Percentiles rank a stretch among this genome's conserved stretches.
Evolutionary conservation across 2,113 vertebrate species (phyloP).

Genomic region (Forbesichthys papilliferus): DNA sequence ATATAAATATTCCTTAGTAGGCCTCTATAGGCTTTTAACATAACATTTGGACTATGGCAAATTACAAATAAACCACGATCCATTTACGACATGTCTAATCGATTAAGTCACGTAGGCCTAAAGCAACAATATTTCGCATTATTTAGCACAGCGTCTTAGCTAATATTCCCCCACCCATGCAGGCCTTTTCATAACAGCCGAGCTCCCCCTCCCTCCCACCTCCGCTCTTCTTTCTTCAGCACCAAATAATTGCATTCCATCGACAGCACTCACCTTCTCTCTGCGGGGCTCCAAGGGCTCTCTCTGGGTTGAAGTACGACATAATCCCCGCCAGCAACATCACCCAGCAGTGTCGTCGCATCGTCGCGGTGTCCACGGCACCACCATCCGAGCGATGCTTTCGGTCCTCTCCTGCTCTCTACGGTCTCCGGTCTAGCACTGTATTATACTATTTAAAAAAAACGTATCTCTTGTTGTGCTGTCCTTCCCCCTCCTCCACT

Average conservation of each 20-base stretch:
- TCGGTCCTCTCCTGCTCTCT: constrained; percentile 51
- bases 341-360: constrained; percentile 81
- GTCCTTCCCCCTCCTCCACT: constrained; percentile 30
- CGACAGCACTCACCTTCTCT: constrained; percentile 83
- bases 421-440: constrained; percentile 43
- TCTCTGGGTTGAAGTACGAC: constrained; percentile 84
- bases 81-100: neutral
- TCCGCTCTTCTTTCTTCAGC: constrained; percentile 53
- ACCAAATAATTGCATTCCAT: constrained; percentile 47
- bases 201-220: constrained; percentile 25
- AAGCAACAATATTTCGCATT: constrained; percentile 43
- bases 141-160: constrained; percentile 27
- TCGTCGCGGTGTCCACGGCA: constrained; percentile 70
- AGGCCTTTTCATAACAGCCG: constrained; percentile 54
- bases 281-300: constrained; percentile 87
- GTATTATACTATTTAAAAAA: constrained; percentile 62
- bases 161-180: constrained; percentile 30
- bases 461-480: constrained; percentile 66
- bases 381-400: constrained; percentile 75
- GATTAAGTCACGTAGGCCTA: neutral
- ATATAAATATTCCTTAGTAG: neutral
- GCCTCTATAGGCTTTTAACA: neutral
- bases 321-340: constrained; percentile 80
- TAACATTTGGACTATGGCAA: constrained; percentile 40
- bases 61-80: constrained; percentile 12